Percentiles rank a stretch among this genome's conserved stretches.
Evolutionary conservation across 2,113 vertebrate genomes (phyloP).

Genomic region (Esox niger): DNA sequence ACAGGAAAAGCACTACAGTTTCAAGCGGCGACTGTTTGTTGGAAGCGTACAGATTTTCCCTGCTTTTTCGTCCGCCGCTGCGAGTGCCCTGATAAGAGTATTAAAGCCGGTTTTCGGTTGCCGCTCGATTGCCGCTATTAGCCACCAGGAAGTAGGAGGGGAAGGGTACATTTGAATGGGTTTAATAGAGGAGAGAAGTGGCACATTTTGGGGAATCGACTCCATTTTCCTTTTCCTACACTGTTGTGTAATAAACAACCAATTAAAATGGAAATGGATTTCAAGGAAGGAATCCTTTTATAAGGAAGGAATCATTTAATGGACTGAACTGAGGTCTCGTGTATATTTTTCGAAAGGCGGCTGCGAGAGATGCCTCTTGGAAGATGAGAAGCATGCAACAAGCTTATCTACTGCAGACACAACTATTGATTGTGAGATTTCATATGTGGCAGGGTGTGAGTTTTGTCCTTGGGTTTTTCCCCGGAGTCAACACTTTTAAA

Average conservation of each 20-base stretch:
- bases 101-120: constrained; percentile 55
- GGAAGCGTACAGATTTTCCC: constrained; percentile 49
- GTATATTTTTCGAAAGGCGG: not conserved
- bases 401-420: constrained; percentile 60
- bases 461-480: constrained; percentile 27
- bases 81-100: constrained; percentile 64
- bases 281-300: constrained; percentile 38
- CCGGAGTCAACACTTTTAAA: constrained; percentile 27
- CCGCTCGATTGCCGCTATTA: constrained; percentile 53
- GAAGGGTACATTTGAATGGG: constrained; percentile 30
- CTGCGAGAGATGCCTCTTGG: not conserved
- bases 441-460: constrained; percentile 45
- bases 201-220: constrained; percentile 32
- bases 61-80: constrained; percentile 56
- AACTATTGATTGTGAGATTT: constrained; percentile 66
- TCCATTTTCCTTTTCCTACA: constrained; percentile 7
- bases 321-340: constrained; percentile 11
- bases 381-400: constrained; percentile 31
- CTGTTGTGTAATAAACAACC: constrained; percentile 48
- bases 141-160: constrained; percentile 32
- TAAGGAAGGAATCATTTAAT: constrained; percentile 21
- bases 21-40: constrained; percentile 22
- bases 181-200: constrained; percentile 29
- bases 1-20: constrained; percentile 34
- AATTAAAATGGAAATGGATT: constrained; percentile 56